Evolutionary conservation across 2,113 vertebrate species (phyloP).

Genomic region (Phoenicopterus ruber): DNA sequence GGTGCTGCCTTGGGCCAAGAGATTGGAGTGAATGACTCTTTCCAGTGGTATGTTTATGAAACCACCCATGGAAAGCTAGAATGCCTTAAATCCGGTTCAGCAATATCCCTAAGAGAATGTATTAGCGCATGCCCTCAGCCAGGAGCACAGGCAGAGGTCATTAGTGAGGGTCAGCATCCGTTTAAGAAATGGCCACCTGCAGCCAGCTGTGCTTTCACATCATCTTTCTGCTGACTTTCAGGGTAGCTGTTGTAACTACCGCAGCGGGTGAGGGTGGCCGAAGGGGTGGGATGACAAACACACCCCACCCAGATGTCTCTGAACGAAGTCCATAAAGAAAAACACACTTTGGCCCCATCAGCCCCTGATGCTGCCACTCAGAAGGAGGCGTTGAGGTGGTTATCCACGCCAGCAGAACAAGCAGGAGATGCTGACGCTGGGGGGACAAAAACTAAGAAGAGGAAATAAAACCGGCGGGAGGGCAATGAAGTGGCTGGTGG

Average conservation of each 20-base stretch:
- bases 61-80: background rate
- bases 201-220: background rate
- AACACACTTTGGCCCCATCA: background rate
- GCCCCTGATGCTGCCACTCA: background rate
- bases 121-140: background rate
- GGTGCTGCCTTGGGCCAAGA: background rate
- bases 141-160: background rate
- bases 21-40: background rate
- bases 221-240: background rate
- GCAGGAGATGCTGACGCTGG: background rate
- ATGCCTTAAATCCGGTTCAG: background rate
- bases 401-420: background rate
- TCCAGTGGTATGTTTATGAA: background rate
- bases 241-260: background rate
- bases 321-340: background rate
- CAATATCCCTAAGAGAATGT: background rate
- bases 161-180: background rate
- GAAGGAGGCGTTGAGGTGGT: background rate
- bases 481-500: background rate
- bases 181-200: background rate
- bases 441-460: accelerated
- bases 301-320: background rate
- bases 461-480: background rate
- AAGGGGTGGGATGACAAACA: background rate
- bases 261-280: background rate